Percentiles rank a stretch among this genome's conserved stretches.
These are phyloP conservation scores for Lithosia quadra DNA, from an alignment of 2,888 invertebrate species.

Conservation along the genomic window DNA sequence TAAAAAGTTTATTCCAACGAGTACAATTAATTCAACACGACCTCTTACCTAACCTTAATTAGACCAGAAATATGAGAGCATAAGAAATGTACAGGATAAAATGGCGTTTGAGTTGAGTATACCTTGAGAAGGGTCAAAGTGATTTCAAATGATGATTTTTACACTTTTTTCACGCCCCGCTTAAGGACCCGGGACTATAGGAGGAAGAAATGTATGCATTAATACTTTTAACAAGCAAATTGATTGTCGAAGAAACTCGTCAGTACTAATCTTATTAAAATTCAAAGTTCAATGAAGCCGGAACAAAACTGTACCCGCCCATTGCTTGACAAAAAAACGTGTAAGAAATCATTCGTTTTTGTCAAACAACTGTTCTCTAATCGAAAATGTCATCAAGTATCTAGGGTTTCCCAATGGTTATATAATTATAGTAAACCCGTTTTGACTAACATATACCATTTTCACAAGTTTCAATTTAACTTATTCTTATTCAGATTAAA, in stretches of 20 bases:
- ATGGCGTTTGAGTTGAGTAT: not conserved
- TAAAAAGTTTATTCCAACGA: not conserved
- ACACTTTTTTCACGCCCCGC: too few relatives aligned
- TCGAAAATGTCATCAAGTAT: not conserved
- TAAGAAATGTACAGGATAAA: not conserved
- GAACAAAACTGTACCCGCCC: not conserved
- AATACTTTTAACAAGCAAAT: not conserved
- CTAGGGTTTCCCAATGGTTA: not conserved
- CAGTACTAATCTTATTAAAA: not conserved
- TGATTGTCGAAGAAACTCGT: not conserved
- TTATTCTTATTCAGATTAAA: too few relatives aligned
- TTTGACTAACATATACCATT: too few relatives aligned
- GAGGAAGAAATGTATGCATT: too few relatives aligned
- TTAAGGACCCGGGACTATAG: too few relatives aligned
- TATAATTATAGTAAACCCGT: not conserved
- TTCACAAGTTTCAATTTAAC: too few relatives aligned
- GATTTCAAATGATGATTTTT: not conserved
- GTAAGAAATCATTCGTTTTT: not conserved
- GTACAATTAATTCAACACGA: not conserved
- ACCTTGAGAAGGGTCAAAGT: not conserved
- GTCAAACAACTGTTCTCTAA: not conserved
- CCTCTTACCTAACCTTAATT: not conserved
- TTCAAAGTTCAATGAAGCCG: constrained; percentile 1
- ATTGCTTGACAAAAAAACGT: not conserved
- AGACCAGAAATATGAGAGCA: not conserved